These are phyloP conservation scores for Patella depressa DNA, from an alignment of 2,888 invertebrate species.

Conservation along the genomic window DNA sequence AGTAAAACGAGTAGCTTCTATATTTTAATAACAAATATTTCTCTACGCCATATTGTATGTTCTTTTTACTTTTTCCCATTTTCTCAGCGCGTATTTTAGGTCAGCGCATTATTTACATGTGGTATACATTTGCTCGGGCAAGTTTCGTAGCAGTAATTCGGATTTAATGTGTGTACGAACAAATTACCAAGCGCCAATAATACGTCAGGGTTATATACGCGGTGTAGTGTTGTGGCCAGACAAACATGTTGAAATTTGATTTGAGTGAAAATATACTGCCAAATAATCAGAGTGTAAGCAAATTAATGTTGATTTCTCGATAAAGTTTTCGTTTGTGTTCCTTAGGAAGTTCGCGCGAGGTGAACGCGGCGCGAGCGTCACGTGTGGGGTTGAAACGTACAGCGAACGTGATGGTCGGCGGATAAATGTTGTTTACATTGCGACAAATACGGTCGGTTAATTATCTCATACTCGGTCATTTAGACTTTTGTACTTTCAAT, in stretches of 20 bases:
- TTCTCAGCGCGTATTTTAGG: too few species aligned
- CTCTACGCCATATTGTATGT: too few species aligned
- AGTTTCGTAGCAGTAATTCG: conserved; percentile 15
- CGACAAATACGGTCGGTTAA: background rate
- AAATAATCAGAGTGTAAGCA: conserved; percentile 14
- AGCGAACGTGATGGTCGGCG: background rate
- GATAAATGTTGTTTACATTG: conserved; percentile 4
- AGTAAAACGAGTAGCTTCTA: too few species aligned
- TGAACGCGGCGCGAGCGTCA: conserved; percentile 4
- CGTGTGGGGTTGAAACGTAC: conserved; percentile 5
- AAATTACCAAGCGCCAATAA: conserved; percentile 19
- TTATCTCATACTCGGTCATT: conserved; percentile 5
- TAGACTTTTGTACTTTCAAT: conserved; percentile 6
- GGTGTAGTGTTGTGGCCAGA: conserved; percentile 16
- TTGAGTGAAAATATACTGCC: conserved; percentile 21
- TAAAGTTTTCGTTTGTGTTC: conserved; percentile 21
- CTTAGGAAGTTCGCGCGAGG: conserved; percentile 10
- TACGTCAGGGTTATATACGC: background rate
- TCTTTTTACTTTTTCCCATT: too few species aligned
- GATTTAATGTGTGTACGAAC: conserved; percentile 25
- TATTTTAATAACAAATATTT: too few species aligned
- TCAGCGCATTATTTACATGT: too few species aligned
- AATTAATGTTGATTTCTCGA: conserved; percentile 17
- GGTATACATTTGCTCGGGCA: too few species aligned
- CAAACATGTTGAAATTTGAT: conserved; percentile 26